These are phyloP conservation scores for Asteroscopus sphinx DNA, from an alignment of 2,888 invertebrate species.

Conservation along the genomic window DNA sequence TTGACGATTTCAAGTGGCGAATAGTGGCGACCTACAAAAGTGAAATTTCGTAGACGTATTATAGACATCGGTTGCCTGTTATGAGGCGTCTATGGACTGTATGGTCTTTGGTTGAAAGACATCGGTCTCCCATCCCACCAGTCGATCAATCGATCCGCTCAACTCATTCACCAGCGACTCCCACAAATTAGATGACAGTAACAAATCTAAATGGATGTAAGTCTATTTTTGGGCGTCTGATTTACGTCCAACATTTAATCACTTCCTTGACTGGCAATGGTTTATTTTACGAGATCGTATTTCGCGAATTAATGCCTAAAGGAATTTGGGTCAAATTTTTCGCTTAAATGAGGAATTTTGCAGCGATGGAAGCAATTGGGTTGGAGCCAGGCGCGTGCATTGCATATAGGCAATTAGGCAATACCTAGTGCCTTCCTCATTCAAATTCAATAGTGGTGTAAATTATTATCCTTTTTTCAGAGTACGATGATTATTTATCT, in stretches of 20 bases:
- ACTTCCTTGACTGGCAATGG: conserved; percentile 54
- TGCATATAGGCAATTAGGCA: too few relatives aligned
- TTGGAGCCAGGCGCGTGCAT: too few relatives aligned
- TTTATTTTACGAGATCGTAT: conserved; percentile 60
- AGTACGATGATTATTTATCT: too few relatives aligned
- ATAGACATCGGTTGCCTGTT: too few relatives aligned
- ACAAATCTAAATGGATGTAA: conserved; percentile 34
- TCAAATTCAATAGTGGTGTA: too few relatives aligned
- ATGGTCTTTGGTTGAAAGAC: too few relatives aligned
- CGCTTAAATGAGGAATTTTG: conserved; percentile 25
- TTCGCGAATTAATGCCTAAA: conserved; percentile 53
- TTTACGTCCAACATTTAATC: conserved; percentile 58
- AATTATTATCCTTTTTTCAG: background rate
- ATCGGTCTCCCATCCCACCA: background rate
- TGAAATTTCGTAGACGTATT: too few relatives aligned
- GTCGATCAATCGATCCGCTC: background rate
- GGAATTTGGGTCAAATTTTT: conserved; percentile 47
- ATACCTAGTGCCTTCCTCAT: too few relatives aligned
- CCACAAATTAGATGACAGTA: conserved; percentile 41
- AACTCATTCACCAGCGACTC: background rate
- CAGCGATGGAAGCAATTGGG: conserved; percentile 8
- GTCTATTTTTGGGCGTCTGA: conserved; percentile 45
- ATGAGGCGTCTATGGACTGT: too few relatives aligned
- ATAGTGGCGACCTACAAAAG: too few relatives aligned
- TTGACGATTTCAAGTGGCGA: too few relatives aligned